Evolutionary conservation across 2,888 invertebrate species (phyloP), one percentile per base, ranked within the genome.

Genomic region (Noctua janthe): DNA sequence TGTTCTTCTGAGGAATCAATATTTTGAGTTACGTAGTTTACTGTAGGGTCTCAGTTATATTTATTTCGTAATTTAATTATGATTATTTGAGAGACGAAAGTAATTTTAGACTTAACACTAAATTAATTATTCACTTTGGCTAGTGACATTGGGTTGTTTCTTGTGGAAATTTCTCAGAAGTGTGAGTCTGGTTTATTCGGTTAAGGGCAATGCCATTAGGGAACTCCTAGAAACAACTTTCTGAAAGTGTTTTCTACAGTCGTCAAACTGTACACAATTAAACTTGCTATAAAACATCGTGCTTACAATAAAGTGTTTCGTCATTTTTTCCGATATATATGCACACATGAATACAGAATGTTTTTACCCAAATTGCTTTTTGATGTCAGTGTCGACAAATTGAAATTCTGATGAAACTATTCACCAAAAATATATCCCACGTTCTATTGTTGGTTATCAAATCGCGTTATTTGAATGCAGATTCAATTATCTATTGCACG

Each of bases 401-500:
- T 71, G 43, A 39, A 71, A 71, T 35, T 56, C 23, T 56, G 56
- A 29, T 81, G 23, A 4, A 85, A 67, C 47, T 39, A 29, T 62
- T 69, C 54, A 39, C 59, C n/a, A 82, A 66, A 71, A 74, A 47
- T 29, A 4, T 51, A 47, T 6, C 23, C 56, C 81, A 66, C n/a
- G 49, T 59, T 59, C 23, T 71, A 74, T 74, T 71, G 82, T 81
- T 74, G n/a, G 74, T 51, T 82, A n/a, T 39, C 23, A 64, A 64
- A 70, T 20, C 43, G 51, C 8, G 66, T 54, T 77, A 84, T 83
- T 74, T 76, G 54, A 71, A 66, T 74, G 70, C 70, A 66, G 47
- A 87, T 86, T 77, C 47, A 62, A 77, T 87, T 86, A 86, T 51
- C 51, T 71, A 82, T 71, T 67, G 17, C 59, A 59, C 29, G 66